Evolutionary conservation across 35 echinoderm and acorn worm genomes (phyloP), one percentile per base, ranked within the genome.

Genomic region (Ptychodera flava): DNA sequence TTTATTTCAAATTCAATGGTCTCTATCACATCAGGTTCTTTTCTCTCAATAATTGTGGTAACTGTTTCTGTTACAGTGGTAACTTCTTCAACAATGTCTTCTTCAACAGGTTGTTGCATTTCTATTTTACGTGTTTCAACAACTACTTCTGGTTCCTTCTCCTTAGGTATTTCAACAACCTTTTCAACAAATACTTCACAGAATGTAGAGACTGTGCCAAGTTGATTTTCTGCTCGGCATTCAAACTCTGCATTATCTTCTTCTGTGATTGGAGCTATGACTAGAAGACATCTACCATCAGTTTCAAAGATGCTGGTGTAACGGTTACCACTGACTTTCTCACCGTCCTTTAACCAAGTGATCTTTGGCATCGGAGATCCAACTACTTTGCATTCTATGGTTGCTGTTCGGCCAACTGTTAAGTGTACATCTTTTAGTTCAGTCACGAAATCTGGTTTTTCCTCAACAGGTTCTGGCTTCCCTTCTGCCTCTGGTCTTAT

Each of bases 221-320:
- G 37, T 32, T 34, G 35, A 85, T 85, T 92, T 79, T 64, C 85
- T 52, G 36, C 86, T 78, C 84, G 33, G 79, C 91, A 92, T 88
- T 88, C 87, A 88, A 92, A 92, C 53, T 92, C 91, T 81, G 91
- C 87, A 79, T 88, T 86, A 92, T 92, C 94, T 34, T 97, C 91
- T 30, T 93, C 80, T 31, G 78, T 83, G 29, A 97, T 89, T 78
- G 91, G 92, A 38, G 85, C 88, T 32, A 97, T 97, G 16, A 92
- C 30, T n/a, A 97, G 86, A 37, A 87, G 84, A 86, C 85, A 91
- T 36, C 86, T 97, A 22, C 94, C 94, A 93, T 97, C 91, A 78
- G 77, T 78, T 84, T 91, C 86, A 86, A 85, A 38, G 31, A 89
- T 84, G 1, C 88, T 88, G n/a, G 85, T 53, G 38, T 87, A 97